Evolutionary conservation across 2,888 invertebrate genomes (phyloP), one percentile per base, ranked within the genome.

Genomic region (Biston betularia): DNA sequence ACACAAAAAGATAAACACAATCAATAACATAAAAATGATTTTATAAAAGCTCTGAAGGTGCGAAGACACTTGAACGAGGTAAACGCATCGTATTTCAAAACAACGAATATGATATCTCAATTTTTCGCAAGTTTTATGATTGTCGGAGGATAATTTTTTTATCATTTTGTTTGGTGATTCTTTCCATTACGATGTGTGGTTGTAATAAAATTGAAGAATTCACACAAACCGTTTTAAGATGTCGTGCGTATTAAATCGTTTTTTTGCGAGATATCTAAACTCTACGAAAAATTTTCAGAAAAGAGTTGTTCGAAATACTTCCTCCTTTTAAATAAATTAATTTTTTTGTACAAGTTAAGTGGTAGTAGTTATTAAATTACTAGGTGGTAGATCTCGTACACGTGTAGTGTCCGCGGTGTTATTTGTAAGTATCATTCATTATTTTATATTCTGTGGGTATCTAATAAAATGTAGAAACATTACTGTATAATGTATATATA

Each of bases 61-160:
- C 83, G 83, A 87, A 85, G 72, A 78, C 76, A 76, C 72, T 78
- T 52, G 82, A 85, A 87, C 75, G 86, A 85, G 87, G 86, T 87
- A 79, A 83, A 79, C 71, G 89, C 76, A 76, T 92, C 87, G 76
- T 80, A 82, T 92, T 92, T 86, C 92, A 90, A 87, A 92, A 92
- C 89, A 92, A 81, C 80, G 83, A 88, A 89, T 85, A 79, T 79
- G 89, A 91, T 88, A 87, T 85, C 81, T 82, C 82, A 81, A 85
- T 86, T 82, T 87, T 89, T 89, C 82, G 85, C 86, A 66, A 73
- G 79, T 78, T 87, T 87, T 85, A 83, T 81, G 72, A 67, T 70
- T 55, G 63, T 70, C 68, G 72, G 60, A 76, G 73, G 71, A 68
- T 75, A 69, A 64, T 66, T 68, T 63, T 69, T 61, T 34, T 58